Base-by-base conservation (phyloP, 2,888 invertebrate species). In the Epiblema foenella region DNA sequence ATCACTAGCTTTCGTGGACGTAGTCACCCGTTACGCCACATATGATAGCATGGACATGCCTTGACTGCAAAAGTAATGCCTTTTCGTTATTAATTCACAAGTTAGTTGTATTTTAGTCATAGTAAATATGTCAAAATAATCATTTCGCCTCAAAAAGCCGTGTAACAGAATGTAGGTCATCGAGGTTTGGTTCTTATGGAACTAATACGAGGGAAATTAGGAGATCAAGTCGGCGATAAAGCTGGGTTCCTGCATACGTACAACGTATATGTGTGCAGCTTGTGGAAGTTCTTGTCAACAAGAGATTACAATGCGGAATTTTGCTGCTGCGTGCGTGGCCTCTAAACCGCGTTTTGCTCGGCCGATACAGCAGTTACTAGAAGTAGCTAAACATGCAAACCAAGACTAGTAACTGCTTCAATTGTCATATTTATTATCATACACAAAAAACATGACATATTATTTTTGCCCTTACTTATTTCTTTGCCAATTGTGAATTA, bases 1-100 rank as follows among this genome's bases (percentile, higher is more conserved):
- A 77, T 24, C 78, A 75, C 64, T 58, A 69, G 58, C 51, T 37
- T 58, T 52, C 52, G 51, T 59, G 58, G 37, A 24, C 39, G 29
- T 46, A 15, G 63, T 58, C 29, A 29, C 12, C 33, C 42, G 52
- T n/a, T 29, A 52, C 52, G 18, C 11, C 37, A 33, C 18, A 18
- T 18, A 11, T 1, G 29, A 15, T 33, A 29, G 15, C 12, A 18
- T 39, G 37, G 33, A 37, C 15, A 49, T 33, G 10, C 24, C 29
- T 1, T 18, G 7, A 37, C 24, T 9, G 4, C 29, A 56, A 29
- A 52, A n/a, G 29, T 54, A 29, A 42, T n/a, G n/a, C 46, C 46
- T n/a, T 46, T n/a, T 46, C n/a, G 2, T 46, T 46, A n/a, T 46
- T n/a, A 46, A 46, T 5, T n/a, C n/a, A 46, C 15, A 46, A 46